These are phyloP conservation scores for Myiopsitta monachus DNA, from an alignment of 2,113 vertebrate species.

Conservation along the genomic window DNA sequence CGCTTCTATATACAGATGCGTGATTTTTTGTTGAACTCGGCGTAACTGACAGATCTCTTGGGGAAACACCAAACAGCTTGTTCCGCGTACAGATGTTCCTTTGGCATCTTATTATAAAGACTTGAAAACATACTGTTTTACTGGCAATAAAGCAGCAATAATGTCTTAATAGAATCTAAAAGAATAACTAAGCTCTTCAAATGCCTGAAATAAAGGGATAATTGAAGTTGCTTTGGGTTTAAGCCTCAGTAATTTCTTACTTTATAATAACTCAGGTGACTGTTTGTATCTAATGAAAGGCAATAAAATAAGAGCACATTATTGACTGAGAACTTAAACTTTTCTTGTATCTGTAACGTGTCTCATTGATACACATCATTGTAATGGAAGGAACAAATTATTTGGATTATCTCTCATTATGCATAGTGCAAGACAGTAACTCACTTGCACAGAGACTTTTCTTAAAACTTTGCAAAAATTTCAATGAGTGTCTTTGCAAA, in stretches of 20 bases:
- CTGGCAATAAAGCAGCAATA: conserved; percentile 61
- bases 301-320: conserved; percentile 26
- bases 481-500: neutral
- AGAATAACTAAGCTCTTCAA: conserved; percentile 56
- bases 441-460: neutral
- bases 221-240: conserved; percentile 57
- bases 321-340: conserved; percentile 54
- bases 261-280: conserved; percentile 61
- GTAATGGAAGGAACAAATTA: conserved; percentile 53
- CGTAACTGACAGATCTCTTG: conserved; percentile 28
- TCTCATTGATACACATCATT: conserved; percentile 1
- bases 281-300: conserved; percentile 62
- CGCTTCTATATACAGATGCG: neutral
- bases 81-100: conserved; percentile 47
- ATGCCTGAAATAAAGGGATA: conserved; percentile 56
- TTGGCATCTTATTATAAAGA: conserved; percentile 56
- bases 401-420: conserved; percentile 54
- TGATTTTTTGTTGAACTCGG: conserved; percentile 43
- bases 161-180: conserved; percentile 55
- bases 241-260: conserved; percentile 19
- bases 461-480: conserved; percentile 15
- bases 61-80: conserved; percentile 31
- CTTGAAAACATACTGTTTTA: conserved; percentile 61
- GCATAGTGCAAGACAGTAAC: conserved; percentile 14
- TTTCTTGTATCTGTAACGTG: neutral